Conservation (phyloP, 2,797 vertebrate species). For the Poecilia gillii region DNA sequence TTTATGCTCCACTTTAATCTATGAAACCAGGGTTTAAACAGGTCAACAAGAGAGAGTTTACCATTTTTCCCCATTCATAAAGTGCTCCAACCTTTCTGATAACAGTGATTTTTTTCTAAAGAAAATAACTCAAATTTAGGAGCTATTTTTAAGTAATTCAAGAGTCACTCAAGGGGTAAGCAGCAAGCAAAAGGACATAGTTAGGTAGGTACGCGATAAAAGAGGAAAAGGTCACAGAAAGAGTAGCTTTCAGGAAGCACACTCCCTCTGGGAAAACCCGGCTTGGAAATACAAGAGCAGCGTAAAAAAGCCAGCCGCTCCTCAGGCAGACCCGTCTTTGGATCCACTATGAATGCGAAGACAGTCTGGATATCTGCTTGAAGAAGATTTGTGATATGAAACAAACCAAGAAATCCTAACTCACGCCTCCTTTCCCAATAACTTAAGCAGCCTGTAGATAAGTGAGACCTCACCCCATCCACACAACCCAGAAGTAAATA, state of each 20-base stretch:
- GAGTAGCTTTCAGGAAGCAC: constrained; percentile 6
- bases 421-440: not conserved
- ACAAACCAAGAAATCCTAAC: not conserved
- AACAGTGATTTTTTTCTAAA: not conserved
- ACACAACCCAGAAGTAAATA: not conserved
- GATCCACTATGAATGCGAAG: constrained; percentile 6
- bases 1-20: not conserved
- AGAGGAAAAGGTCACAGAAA: constrained; percentile 12
- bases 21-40: not conserved
- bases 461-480: not conserved
- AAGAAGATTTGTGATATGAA: not conserved
- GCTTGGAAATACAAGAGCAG: constrained; percentile 10
- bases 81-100: not conserved
- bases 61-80: no score
- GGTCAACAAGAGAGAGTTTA: not conserved
- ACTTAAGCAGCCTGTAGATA: not conserved
- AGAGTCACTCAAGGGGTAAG: constrained; percentile 9
- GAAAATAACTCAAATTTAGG: not conserved
- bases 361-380: not conserved
- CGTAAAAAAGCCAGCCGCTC: not conserved
- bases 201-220: not conserved
- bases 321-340: not conserved
- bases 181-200: not conserved
- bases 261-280: constrained; percentile 6
- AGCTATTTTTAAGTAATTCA: constrained; percentile 8